Evolutionary conservation across 1,140 invertebrate genomes (phyloP).

Genomic region (Harlomillsia oculata): DNA sequence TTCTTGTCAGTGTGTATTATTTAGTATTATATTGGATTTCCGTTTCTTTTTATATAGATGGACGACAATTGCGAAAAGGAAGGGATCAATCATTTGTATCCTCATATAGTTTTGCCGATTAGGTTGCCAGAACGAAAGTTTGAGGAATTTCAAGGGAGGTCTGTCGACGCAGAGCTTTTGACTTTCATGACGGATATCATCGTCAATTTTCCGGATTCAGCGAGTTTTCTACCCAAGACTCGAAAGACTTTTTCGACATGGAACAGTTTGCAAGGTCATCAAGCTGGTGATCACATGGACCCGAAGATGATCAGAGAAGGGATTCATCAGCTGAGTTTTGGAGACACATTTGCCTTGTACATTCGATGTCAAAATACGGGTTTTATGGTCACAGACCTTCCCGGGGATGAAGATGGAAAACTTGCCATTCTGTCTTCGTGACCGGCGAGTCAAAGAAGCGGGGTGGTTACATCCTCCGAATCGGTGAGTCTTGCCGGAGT

Average conservation of each 20-base stretch:
- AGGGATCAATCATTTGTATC: too few species aligned
- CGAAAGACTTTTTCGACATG: slow-evolving; percentile 2
- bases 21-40: too few species aligned
- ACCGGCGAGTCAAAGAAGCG: neutral
- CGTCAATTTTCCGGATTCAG: neutral
- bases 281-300: neutral
- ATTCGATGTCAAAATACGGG: slow-evolving; percentile 6
- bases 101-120: too few species aligned
- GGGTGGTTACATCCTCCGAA: neutral
- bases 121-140: too few species aligned
- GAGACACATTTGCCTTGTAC: neutral
- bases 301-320: neutral
- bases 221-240: neutral
- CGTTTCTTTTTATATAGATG: too few species aligned
- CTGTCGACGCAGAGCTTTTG: neutral
- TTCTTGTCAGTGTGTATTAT: too few species aligned
- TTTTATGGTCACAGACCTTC: neutral
- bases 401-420: neutral
- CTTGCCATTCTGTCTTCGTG: slow-evolving; percentile 5
- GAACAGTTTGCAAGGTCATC: slow-evolving; percentile 1
- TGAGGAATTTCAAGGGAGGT: too few species aligned
- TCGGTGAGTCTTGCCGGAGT: neutral
- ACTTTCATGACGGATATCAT: neutral
- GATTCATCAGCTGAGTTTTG: neutral
- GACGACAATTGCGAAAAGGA: too few species aligned